Evolutionary conservation across 2,113 vertebrate species (phyloP).

Genomic region (Chloropsis cyanopogon): DNA sequence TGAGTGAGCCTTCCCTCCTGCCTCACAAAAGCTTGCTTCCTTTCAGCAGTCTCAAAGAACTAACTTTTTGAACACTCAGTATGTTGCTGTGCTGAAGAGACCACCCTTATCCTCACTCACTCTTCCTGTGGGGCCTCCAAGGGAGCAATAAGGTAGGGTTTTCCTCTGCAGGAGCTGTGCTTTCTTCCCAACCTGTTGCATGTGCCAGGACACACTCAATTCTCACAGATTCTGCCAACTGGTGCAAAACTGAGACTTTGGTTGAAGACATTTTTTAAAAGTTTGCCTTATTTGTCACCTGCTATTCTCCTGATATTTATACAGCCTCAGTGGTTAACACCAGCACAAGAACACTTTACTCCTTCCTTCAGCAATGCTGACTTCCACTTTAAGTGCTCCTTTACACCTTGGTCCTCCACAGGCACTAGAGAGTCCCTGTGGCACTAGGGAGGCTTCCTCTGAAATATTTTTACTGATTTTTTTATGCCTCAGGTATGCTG

Average conservation of each 20-base stretch:
- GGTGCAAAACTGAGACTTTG: not conserved
- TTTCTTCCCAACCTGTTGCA: accelerated
- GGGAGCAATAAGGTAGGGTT: not conserved
- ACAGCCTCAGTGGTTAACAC: not conserved
- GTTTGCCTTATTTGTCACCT: not conserved
- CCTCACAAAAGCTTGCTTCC: not conserved
- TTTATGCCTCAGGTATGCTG: conserved; percentile 1
- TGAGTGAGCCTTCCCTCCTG: not conserved
- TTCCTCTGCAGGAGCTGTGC: not conserved
- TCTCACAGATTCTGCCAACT: not conserved
- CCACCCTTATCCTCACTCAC: not conserved
- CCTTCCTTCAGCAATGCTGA: not conserved
- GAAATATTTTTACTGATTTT: not conserved
- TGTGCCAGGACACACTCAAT: not conserved
- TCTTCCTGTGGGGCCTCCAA: not conserved
- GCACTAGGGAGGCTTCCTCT: not conserved
- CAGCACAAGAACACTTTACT: not conserved
- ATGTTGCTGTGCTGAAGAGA: not conserved
- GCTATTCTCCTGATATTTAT: not conserved
- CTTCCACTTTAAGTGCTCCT: not conserved
- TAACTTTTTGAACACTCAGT: not conserved
- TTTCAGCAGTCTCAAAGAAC: not conserved
- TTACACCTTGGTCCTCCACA: not conserved
- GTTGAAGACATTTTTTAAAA: not conserved
- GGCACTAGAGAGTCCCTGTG: not conserved